These are phyloP conservation scores for Pelodytes ibericus DNA, from an alignment of 2,797 vertebrate species.

Conservation along the genomic window DNA sequence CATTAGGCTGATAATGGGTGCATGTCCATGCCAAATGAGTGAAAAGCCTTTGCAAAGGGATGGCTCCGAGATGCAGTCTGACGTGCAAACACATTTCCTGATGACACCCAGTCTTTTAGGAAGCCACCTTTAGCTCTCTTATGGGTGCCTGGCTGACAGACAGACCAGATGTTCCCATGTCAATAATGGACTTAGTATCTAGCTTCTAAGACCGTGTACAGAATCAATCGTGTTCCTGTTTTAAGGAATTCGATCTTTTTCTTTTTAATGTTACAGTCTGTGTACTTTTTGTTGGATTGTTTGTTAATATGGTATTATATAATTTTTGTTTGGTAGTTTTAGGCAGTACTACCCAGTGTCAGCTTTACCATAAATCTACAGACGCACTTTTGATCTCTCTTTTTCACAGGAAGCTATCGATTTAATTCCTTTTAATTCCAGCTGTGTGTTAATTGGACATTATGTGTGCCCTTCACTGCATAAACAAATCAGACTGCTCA, in stretches of 20 bases:
- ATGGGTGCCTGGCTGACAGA: not conserved
- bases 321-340: not conserved
- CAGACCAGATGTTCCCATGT: not conserved
- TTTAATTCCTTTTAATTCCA: constrained; percentile 27
- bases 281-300: no score
- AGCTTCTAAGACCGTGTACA: no score
- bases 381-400: constrained; percentile 20
- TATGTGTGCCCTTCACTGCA: constrained; percentile 9
- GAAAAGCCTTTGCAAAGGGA: constrained; percentile 7
- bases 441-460: constrained; percentile 27
- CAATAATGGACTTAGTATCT: not conserved
- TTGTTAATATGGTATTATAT: no score
- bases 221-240: no score
- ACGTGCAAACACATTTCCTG: constrained; percentile 5
- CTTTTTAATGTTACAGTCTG: not conserved
- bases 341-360: not conserved
- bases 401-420: constrained; percentile 24
- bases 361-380: not conserved
- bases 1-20: not conserved
- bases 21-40: not conserved
- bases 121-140: no score
- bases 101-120: constrained; percentile 15
- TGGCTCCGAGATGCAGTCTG: not conserved
- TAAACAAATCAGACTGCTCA: not conserved
- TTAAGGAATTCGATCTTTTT: not conserved